These are phyloP conservation scores for Pemphredon lugubris DNA, from an alignment of 2,888 invertebrate genomes.

Conservation along the genomic window DNA sequence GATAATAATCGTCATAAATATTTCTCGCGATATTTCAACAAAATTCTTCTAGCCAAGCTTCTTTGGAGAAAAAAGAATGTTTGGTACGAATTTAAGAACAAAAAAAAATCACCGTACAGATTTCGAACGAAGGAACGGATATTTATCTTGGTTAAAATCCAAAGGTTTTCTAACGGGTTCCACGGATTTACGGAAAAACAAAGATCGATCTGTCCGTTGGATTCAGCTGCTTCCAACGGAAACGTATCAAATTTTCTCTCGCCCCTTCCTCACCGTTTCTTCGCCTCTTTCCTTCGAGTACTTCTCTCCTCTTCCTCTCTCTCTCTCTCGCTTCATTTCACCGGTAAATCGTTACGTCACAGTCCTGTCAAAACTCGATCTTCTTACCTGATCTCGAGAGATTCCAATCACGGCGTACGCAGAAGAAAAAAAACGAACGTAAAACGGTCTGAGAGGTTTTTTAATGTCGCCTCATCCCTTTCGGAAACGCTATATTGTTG, in stretches of 20 bases:
- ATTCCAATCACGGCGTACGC: constrained; percentile 46
- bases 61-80: too few relatives aligned
- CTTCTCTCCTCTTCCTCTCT: constrained; percentile 18
- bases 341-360: constrained; percentile 58
- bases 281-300: constrained; percentile 12
- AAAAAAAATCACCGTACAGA: too few relatives aligned
- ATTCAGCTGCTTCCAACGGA: constrained; percentile 68
- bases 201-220: constrained; percentile 46
- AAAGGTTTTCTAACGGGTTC: constrained; percentile 28
- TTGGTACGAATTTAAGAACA: too few relatives aligned
- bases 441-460: constrained; percentile 33
- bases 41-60: too few relatives aligned
- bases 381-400: constrained; percentile 59
- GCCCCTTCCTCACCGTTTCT: constrained; percentile 24
- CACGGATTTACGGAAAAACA: constrained; percentile 49
- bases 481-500: constrained; percentile 46
- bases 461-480: constrained; percentile 43
- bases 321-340: constrained; percentile 27
- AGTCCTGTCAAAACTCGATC: constrained; percentile 56
- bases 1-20: too few relatives aligned
- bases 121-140: not conserved
- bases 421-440: constrained; percentile 26
- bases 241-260: constrained; percentile 64
- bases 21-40: too few relatives aligned
- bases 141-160: not conserved